These are phyloP conservation scores for Scleropages formosus DNA, from an alignment of 2,797 vertebrate species.

Conservation along the genomic window DNA sequence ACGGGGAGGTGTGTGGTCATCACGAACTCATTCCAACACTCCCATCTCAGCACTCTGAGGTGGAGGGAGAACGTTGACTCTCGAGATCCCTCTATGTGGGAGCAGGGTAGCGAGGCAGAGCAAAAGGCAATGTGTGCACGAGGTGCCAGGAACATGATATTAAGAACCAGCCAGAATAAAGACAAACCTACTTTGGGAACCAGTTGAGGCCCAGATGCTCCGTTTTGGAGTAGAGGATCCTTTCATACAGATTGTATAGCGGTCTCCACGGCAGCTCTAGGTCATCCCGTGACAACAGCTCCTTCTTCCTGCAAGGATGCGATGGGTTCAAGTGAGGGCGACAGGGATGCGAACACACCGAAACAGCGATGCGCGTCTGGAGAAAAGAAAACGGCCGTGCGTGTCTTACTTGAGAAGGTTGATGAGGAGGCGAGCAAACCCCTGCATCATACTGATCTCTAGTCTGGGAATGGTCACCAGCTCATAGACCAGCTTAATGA, in stretches of 20 bases:
- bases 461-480: constrained; percentile 89
- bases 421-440: constrained; percentile 90
- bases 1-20: neutral
- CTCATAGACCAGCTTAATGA: constrained; percentile 92
- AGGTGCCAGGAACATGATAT: no score
- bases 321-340: no score
- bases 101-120: neutral
- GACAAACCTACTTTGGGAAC: constrained; percentile 96
- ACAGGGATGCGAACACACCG: no score
- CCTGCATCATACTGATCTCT: constrained; percentile 98
- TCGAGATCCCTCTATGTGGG: neutral
- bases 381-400: neutral
- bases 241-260: constrained; percentile 88
- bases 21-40: neutral
- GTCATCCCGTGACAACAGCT: constrained; percentile 91
- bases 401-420: constrained; percentile 90
- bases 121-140: neutral
- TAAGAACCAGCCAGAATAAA: no score
- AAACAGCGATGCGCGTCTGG: no score
- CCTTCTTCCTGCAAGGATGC: constrained; percentile 78
- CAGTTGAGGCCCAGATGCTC: constrained; percentile 97
- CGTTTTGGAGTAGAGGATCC: constrained; percentile 94
- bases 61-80: neutral
- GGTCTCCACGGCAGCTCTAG: constrained; percentile 93
- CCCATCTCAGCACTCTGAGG: neutral